These are phyloP conservation scores for Littorina saxatilis DNA, from an alignment of 1,140 invertebrate genomes.

Conservation along the genomic window DNA sequence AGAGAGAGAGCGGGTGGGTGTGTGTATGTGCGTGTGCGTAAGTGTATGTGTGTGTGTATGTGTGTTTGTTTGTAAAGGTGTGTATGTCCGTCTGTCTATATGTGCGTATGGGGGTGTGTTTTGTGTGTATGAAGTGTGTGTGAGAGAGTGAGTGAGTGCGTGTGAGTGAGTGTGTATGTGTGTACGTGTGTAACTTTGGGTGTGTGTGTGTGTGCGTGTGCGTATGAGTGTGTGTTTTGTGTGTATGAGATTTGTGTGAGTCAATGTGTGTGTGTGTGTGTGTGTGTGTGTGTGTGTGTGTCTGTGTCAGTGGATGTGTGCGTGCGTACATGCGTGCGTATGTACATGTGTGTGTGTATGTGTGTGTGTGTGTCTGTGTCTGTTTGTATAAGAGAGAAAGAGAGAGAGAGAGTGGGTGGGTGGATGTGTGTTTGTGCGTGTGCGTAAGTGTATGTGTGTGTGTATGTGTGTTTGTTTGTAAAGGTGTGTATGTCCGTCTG, in stretches of 20 bases:
- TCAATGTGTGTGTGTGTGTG: background rate
- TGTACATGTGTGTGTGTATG: background rate
- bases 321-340: background rate
- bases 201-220: background rate
- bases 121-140: slow-evolving; percentile 7
- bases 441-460: background rate
- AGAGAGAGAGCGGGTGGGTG: too few species aligned
- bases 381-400: background rate
- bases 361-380: background rate
- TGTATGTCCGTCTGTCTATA: background rate
- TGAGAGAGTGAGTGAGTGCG: background rate
- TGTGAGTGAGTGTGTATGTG: slow-evolving; percentile 3
- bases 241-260: background rate
- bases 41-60: slow-evolving; percentile 7
- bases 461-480: too few species aligned
- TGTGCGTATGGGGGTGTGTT: background rate
- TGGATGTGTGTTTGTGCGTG: background rate
- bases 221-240: background rate
- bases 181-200: slow-evolving; percentile 5
- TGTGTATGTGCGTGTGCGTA: background rate
- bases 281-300: slow-evolving; percentile 2
- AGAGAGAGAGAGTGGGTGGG: background rate
- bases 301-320: background rate
- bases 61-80: background rate
- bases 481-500: too few species aligned